A percentile compares a stretch with the other conserved stretches of the same genome.
Evolutionary conservation across 2,888 invertebrate genomes (phyloP).

Genomic region (Molorchus minor): DNA sequence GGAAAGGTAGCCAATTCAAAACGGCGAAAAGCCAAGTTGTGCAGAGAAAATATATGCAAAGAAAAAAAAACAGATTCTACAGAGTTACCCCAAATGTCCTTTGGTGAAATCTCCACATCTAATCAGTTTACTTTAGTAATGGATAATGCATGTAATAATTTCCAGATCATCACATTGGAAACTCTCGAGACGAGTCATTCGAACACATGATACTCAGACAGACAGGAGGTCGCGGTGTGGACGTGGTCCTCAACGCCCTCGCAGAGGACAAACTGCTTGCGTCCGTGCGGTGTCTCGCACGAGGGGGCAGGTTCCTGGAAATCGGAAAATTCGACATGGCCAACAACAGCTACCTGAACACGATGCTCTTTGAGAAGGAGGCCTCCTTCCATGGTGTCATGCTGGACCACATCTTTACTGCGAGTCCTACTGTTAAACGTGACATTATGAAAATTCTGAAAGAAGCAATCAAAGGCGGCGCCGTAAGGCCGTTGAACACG

Average conservation of each 20-base stretch:
- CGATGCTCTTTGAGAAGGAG: constrained; percentile 76
- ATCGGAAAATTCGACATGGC: too few relatives aligned
- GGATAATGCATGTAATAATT: too few relatives aligned
- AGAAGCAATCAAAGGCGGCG: constrained; percentile 60
- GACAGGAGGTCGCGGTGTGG: constrained; percentile 88
- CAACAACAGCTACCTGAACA: constrained; percentile 70
- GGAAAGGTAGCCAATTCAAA: too few relatives aligned
- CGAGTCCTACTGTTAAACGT: not conserved
- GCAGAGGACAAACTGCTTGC: constrained; percentile 84
- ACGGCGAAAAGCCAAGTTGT: too few relatives aligned
- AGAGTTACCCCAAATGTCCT: too few relatives aligned
- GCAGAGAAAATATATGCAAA: too few relatives aligned
- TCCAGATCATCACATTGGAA: too few relatives aligned
- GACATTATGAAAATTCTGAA: constrained; percentile 3
- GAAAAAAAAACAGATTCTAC: too few relatives aligned
- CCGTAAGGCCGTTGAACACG: constrained; percentile 74
- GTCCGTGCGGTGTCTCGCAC: constrained; percentile 69
- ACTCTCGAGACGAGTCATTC: constrained; percentile 85
- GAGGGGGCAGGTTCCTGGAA: too few relatives aligned
- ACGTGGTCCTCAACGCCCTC: constrained; percentile 88
- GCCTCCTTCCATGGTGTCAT: constrained; percentile 80
- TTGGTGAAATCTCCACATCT: too few relatives aligned
- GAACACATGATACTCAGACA: constrained; percentile 82
- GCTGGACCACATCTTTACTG: constrained; percentile 65
- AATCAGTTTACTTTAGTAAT: too few relatives aligned